Evolutionary conservation across 2,797 vertebrate species (phyloP).

Genomic region (Poeciliopsis turneri): DNA sequence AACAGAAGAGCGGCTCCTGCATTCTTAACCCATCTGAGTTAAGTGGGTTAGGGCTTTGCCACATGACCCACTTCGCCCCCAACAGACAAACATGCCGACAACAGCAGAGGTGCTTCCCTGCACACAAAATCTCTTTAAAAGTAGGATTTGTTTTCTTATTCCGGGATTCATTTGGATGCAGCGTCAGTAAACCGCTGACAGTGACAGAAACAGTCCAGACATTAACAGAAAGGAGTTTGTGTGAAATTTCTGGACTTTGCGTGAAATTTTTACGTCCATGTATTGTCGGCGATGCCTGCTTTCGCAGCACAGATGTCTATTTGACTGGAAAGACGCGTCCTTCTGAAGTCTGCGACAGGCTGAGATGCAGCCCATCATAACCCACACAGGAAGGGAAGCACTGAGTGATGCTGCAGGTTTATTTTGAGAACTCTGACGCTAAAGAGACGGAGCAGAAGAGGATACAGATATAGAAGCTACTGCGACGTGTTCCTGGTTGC

Average conservation of each 20-base stretch:
- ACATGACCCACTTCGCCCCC: conserved; percentile 65
- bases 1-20: conserved; percentile 63
- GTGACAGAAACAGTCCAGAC: neutral
- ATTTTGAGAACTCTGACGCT: conserved; percentile 3
- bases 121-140: conserved; percentile 57
- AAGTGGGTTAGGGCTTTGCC: conserved; percentile 71
- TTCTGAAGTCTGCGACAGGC: neutral
- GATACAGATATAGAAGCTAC: neutral
- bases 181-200: conserved; percentile 9
- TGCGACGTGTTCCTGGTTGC: neutral
- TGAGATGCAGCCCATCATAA: neutral
- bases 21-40: conserved; percentile 60
- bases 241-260: neutral
- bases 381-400: neutral
- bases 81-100: conserved; percentile 46
- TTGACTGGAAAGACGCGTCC: neutral
- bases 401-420: neutral
- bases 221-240: conserved; percentile 1
- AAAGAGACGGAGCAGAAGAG: neutral
- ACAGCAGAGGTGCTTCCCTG: conserved; percentile 41
- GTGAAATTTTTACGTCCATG: neutral
- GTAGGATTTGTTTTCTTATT: conserved; percentile 43
- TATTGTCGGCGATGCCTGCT: neutral
- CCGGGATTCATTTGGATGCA: conserved; percentile 16
- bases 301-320: neutral